Percentiles rank a stretch among this genome's conserved stretches.
Conservation (phyloP, 2,113 vertebrate genomes). For the Chaetura pelagica region DNA sequence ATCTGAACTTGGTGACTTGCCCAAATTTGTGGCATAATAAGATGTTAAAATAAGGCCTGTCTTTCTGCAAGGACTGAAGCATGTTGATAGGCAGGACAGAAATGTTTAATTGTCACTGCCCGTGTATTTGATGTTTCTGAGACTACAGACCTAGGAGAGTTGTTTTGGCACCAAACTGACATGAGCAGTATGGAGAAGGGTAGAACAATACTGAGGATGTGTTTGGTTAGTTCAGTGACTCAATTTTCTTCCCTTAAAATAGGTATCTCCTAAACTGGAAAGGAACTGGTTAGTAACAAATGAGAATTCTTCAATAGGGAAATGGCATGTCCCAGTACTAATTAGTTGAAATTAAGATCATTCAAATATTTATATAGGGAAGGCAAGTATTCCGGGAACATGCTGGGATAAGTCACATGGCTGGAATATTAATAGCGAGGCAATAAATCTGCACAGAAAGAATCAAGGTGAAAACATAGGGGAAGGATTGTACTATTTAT, state of each 20-base stretch:
- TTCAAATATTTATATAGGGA: slow-evolving; percentile 69
- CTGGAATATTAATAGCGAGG: slow-evolving; percentile 63
- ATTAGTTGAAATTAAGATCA: slow-evolving; percentile 70
- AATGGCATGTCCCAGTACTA: slow-evolving; percentile 64
- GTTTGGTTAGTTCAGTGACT: not conserved
- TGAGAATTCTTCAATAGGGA: slow-evolving; percentile 57
- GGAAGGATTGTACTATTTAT: slow-evolving; percentile 21
- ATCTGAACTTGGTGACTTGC: not conserved
- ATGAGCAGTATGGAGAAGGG: not conserved
- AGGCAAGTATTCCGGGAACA: slow-evolving; percentile 54
- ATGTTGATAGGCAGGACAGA: not conserved
- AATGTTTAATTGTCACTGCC: not conserved
- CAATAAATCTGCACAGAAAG: slow-evolving; percentile 31
- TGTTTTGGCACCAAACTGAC: not conserved
- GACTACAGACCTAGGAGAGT: not conserved
- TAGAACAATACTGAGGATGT: not conserved
- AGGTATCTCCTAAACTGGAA: not conserved
- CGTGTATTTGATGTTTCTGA: not conserved
- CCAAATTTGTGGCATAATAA: not conserved
- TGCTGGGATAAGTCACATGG: slow-evolving; percentile 51
- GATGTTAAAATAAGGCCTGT: not conserved
- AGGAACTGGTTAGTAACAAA: slow-evolving; percentile 42
- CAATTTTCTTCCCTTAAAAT: not conserved
- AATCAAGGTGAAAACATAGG: slow-evolving; percentile 54
- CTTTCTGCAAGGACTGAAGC: not conserved